Conservation (phyloP, 2,888 invertebrate species). For the Ophion ventricosus region DNA sequence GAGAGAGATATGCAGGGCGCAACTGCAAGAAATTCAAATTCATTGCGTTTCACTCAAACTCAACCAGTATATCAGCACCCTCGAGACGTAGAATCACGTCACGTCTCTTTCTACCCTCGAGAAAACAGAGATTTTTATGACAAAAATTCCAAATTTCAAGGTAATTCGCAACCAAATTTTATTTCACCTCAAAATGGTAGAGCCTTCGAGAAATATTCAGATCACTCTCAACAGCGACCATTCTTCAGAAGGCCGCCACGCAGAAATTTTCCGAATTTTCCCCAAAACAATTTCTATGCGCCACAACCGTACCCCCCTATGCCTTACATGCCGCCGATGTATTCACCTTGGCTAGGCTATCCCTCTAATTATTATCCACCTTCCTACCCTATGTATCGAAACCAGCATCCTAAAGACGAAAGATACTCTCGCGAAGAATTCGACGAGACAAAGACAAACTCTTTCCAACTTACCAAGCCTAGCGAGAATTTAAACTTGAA, state of each 20-base stretch:
- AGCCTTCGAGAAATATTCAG: no score
- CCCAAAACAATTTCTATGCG: neutral
- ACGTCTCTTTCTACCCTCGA: neutral
- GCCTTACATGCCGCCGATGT: neutral
- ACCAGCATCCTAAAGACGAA: no score
- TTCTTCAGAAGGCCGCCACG: no score
- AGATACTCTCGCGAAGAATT: neutral
- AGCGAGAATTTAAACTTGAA: neutral
- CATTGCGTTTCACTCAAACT: constrained; percentile 1
- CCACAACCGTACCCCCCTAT: neutral
- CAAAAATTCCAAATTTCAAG: neutral
- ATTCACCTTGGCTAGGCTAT: neutral
- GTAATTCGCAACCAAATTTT: neutral
- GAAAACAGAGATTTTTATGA: neutral
- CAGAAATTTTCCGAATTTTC: no score
- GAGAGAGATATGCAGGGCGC: constrained; percentile 38
- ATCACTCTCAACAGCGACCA: no score
- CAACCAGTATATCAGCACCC: neutral
- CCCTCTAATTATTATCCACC: no score
- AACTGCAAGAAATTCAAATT: constrained; percentile 18
- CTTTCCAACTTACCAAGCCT: neutral
- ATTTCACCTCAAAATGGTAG: no score
- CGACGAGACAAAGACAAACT: neutral
- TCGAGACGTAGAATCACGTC: neutral
- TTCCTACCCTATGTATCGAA: no score